A percentile compares a stretch with the other conserved stretches of the same genome.
phyloP scores from a whole-genome alignment of 2,113 vertebrate genomes.

The Sander lucioperca region DNA sequence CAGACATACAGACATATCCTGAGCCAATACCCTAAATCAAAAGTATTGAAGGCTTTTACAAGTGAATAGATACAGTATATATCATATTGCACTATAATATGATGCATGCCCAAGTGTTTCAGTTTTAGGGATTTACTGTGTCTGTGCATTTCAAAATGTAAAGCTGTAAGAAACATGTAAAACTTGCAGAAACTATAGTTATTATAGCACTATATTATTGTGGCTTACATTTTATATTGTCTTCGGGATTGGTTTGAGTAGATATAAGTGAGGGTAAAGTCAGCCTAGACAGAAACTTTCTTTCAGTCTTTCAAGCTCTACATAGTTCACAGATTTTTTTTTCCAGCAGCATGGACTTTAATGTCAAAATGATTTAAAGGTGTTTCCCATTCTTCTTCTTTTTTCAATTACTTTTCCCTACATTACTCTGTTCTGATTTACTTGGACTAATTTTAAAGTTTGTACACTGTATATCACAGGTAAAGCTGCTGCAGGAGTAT shows the following conservation, averaged over 20 bases:
- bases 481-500: neutral
- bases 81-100: constrained; percentile 16
- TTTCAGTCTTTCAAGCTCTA: neutral
- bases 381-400: neutral
- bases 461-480: constrained; percentile 3
- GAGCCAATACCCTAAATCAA: constrained; percentile 12
- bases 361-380: neutral
- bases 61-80: neutral
- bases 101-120: constrained; percentile 8
- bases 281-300: too few relatives aligned
- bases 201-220: neutral
- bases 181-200: neutral
- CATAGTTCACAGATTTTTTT: neutral
- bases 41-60: constrained; percentile 12
- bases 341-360: neutral
- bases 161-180: neutral
- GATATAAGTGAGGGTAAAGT: neutral
- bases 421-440: neutral
- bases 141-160: neutral
- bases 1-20: neutral
- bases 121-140: neutral
- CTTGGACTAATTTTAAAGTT: neutral
- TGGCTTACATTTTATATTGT: neutral
- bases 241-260: neutral
- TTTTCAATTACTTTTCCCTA: neutral